Evolutionary conservation across 2,797 vertebrate genomes (phyloP).

Genomic region (Lophius americanus): DNA sequence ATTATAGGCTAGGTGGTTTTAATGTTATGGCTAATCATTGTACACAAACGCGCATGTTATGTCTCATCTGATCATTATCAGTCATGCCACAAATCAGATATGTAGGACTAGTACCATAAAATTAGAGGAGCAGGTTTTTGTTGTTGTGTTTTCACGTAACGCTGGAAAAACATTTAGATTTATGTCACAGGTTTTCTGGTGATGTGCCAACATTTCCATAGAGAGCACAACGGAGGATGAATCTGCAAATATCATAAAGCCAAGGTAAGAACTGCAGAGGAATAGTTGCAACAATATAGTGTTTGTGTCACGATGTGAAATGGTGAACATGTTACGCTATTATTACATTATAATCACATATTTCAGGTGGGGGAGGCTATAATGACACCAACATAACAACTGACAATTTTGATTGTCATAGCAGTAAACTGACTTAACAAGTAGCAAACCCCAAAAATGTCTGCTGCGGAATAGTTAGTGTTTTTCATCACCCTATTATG

Average conservation of each 20-base stretch:
- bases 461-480: not conserved
- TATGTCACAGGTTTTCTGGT: not conserved
- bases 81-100: too few species aligned
- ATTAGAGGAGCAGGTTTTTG: too few species aligned
- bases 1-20: too few species aligned
- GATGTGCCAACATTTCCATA: not conserved
- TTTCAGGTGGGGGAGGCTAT: not conserved
- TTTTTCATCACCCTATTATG: constrained; percentile 5
- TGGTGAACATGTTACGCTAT: not conserved
- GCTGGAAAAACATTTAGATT: too few species aligned
- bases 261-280: not conserved
- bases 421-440: not conserved
- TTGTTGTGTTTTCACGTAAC: too few species aligned
- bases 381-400: not conserved
- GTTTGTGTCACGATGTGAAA: not conserved
- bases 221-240: not conserved
- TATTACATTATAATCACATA: too few species aligned
- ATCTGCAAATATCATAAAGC: not conserved
- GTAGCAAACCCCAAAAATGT: not conserved
- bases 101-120: too few species aligned
- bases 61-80: too few species aligned
- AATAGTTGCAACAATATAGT: not conserved
- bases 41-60: too few species aligned
- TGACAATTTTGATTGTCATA: not conserved
- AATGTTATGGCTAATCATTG: too few species aligned